phyloP scores from a whole-genome alignment of 2,113 vertebrate genomes.

The Pteronura brasiliensis region DNA sequence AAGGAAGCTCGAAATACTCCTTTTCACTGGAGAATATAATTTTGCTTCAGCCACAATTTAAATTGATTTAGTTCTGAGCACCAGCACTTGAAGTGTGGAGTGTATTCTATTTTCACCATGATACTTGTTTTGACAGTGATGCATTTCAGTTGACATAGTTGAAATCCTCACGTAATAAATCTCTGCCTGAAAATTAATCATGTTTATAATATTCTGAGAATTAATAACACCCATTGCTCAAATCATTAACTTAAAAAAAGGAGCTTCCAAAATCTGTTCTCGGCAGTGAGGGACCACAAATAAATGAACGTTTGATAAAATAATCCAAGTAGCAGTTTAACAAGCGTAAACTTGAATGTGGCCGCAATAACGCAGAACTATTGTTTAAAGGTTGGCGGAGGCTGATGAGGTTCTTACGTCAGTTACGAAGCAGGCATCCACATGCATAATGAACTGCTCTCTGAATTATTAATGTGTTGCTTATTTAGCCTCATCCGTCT shows the following conservation, averaged over 20 bases:
- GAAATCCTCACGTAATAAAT: slow-evolving; percentile 90
- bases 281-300: slow-evolving; percentile 87
- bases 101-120: slow-evolving; percentile 73
- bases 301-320: slow-evolving; percentile 99
- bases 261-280: slow-evolving; percentile 89
- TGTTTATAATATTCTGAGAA: slow-evolving; percentile 95
- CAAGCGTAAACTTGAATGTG: slow-evolving; percentile 96
- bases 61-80: slow-evolving; percentile 71
- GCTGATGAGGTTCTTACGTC: slow-evolving; percentile 97
- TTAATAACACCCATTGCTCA: slow-evolving; percentile 93
- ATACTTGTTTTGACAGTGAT: slow-evolving; percentile 86
- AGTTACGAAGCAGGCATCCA: slow-evolving; percentile 93
- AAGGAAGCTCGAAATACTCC: slow-evolving; percentile 60
- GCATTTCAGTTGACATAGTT: slow-evolving; percentile 89
- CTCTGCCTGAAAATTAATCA: slow-evolving; percentile 97
- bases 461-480: slow-evolving; percentile 99
- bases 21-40: slow-evolving; percentile 79
- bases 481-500: slow-evolving; percentile 99
- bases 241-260: slow-evolving; percentile 94
- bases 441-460: slow-evolving; percentile 99
- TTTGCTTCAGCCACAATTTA: slow-evolving; percentile 72
- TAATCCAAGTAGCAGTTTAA: slow-evolving; percentile 99
- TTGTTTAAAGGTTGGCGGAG: slow-evolving; percentile 98
- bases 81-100: slow-evolving; percentile 58
- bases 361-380: slow-evolving; percentile 94